Evolutionary conservation across 1,140 invertebrate species (phyloP).

Genomic region (Agrypnia vestita): DNA sequence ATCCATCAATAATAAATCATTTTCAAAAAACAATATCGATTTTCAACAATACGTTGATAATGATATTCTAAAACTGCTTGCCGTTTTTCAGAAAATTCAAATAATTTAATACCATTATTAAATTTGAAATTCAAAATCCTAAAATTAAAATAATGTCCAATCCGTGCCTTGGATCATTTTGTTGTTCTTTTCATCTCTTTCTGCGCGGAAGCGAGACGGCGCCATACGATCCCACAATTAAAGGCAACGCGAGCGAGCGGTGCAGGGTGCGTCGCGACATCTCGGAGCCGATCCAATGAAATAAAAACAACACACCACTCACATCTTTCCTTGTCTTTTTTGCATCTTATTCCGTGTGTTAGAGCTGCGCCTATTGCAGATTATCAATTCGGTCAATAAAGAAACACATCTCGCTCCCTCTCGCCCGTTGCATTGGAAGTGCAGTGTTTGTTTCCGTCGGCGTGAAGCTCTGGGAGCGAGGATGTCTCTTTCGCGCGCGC

Average conservation of each 20-base stretch:
- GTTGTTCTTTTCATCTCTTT: conserved; percentile 30
- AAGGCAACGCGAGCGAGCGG: conserved; percentile 37
- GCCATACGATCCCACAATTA: conserved; percentile 6
- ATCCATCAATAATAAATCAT: too few species aligned
- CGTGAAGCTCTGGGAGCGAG: neutral
- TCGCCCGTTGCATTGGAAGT: conserved; percentile 2
- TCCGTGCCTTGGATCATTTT: conserved; percentile 6
- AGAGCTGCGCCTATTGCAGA: conserved; percentile 25
- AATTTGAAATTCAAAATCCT: conserved; percentile 3
- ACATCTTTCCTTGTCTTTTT: conserved; percentile 19
- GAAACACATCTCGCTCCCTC: conserved; percentile 20
- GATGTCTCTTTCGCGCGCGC: conserved; percentile 13
- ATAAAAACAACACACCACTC: conserved; percentile 26
- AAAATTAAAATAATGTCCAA: neutral
- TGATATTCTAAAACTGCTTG: too few species aligned
- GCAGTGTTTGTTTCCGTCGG: neutral
- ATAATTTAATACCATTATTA: neutral
- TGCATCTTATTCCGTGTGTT: neutral
- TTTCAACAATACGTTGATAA: too few species aligned
- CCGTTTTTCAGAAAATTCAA: too few species aligned
- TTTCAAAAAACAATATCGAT: too few species aligned
- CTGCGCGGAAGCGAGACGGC: conserved; percentile 9
- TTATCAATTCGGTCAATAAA: conserved; percentile 29
- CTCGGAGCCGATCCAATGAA: conserved; percentile 59
- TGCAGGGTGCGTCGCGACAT: conserved; percentile 55